Evolutionary conservation across 2,888 invertebrate species (phyloP).

Genomic region (Noctua janthina): DNA sequence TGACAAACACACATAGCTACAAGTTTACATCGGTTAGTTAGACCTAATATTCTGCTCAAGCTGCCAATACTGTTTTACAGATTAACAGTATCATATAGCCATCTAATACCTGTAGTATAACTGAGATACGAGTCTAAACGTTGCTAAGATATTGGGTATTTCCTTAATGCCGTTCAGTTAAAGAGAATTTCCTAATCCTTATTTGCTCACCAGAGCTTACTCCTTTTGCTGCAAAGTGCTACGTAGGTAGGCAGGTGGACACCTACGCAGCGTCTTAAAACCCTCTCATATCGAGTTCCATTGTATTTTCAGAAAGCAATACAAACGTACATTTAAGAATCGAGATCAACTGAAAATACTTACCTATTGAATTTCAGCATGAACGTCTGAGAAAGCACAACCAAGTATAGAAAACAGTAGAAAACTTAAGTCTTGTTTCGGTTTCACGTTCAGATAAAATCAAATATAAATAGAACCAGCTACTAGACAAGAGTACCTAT

Average conservation of each 20-base stretch:
- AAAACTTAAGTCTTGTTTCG: constrained; percentile 22
- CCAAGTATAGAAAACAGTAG: neutral
- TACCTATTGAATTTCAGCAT: constrained; percentile 12
- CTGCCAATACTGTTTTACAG: neutral
- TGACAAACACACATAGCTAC: neutral
- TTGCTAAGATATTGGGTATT: neutral
- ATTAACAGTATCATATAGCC: neutral
- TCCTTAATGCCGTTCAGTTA: neutral
- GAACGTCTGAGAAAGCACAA: constrained; percentile 4
- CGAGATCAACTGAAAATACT: neutral
- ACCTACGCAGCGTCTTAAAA: neutral
- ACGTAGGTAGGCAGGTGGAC: neutral
- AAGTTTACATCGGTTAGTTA: neutral
- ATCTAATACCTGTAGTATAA: too few relatives aligned
- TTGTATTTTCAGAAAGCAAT: neutral
- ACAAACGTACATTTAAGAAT: neutral
- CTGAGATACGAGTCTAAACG: neutral
- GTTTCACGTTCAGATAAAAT: constrained; percentile 6
- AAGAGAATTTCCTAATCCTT: neutral
- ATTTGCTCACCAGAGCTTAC: neutral
- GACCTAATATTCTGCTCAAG: neutral
- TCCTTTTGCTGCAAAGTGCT: neutral
- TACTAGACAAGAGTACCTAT: neutral
- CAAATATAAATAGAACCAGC: constrained; percentile 7
- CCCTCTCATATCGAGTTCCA: neutral